Evolutionary conservation across 2,113 vertebrate species (phyloP).

Genomic region (Xiphorhynchus elegans): DNA sequence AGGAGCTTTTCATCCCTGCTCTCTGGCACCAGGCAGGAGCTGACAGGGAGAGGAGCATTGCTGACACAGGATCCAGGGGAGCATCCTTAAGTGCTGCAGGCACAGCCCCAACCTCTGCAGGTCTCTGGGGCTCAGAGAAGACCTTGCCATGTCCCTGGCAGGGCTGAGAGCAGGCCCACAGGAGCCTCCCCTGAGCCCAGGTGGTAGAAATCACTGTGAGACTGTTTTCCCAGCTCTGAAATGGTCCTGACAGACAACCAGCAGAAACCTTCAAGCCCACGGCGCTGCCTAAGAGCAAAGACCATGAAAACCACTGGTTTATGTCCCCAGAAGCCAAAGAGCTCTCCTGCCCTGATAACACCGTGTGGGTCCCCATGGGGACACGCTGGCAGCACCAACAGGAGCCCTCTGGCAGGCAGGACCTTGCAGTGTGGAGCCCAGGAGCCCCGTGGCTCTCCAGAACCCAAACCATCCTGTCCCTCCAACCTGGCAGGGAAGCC

Average conservation of each 20-base stretch:
- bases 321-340: neutral
- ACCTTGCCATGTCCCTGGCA: neutral
- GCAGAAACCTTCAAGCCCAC: neutral
- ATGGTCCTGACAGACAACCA: accelerated
- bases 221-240: neutral
- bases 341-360: neutral
- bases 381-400: neutral
- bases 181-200: neutral
- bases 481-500: neutral
- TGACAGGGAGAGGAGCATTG: accelerated
- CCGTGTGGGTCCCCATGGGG: accelerated
- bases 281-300: neutral
- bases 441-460: neutral
- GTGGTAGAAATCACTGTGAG: neutral
- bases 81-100: neutral
- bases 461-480: neutral
- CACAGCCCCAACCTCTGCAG: neutral
- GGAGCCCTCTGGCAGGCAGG: neutral
- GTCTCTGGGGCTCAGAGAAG: neutral
- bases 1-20: neutral
- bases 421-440: neutral
- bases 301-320: neutral
- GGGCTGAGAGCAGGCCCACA: neutral
- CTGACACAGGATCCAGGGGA: neutral
- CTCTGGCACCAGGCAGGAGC: neutral